A percentile compares a stretch with the other conserved stretches of the same genome.
These are phyloP conservation scores for Ophthalmolycus amberensis DNA, from an alignment of 2,113 vertebrate genomes.

Conservation along the genomic window DNA sequence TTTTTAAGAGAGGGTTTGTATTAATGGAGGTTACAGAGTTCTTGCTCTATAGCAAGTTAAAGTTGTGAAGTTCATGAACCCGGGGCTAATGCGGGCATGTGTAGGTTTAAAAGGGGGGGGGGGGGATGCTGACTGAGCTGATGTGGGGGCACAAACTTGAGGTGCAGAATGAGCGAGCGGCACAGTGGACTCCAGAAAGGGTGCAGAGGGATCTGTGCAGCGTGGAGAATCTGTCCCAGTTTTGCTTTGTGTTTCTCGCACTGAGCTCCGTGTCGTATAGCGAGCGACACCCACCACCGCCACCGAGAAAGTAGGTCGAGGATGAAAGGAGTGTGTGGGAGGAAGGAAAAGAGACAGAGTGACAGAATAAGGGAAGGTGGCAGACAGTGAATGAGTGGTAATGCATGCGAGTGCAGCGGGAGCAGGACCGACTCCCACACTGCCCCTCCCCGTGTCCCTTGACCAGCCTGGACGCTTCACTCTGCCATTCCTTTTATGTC, in stretches of 20 bases:
- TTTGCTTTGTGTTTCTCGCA: slow-evolving; percentile 71
- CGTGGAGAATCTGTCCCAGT: slow-evolving; percentile 78
- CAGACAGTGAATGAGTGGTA: slow-evolving; percentile 70
- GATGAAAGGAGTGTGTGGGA: slow-evolving; percentile 79
- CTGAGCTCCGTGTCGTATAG: slow-evolving; percentile 54
- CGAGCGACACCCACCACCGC: slow-evolving; percentile 62
- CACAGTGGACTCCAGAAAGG: slow-evolving; percentile 45
- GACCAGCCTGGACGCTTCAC: slow-evolving; percentile 44
- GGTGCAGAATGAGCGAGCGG: slow-evolving; percentile 37
- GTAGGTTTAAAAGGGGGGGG: background rate
- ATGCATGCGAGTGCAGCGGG: slow-evolving; percentile 51
- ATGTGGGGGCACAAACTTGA: slow-evolving; percentile 37
- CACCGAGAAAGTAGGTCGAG: slow-evolving; percentile 78
- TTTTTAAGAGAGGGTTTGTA: background rate
- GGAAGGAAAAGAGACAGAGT: slow-evolving; percentile 66
- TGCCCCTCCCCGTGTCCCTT: slow-evolving; percentile 34
- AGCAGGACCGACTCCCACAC: slow-evolving; percentile 44
- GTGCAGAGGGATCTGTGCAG: slow-evolving; percentile 61
- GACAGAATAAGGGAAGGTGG: slow-evolving; percentile 63
- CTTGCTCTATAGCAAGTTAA: background rate
- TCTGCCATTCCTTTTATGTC: slow-evolving; percentile 50
- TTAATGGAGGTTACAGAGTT: background rate
- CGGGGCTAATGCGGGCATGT: background rate
- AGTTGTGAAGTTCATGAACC: background rate
- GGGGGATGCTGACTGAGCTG: slow-evolving; percentile 28